These are phyloP conservation scores for Falcaria lacertinaria DNA, from an alignment of 2,888 invertebrate genomes.

Conservation along the genomic window DNA sequence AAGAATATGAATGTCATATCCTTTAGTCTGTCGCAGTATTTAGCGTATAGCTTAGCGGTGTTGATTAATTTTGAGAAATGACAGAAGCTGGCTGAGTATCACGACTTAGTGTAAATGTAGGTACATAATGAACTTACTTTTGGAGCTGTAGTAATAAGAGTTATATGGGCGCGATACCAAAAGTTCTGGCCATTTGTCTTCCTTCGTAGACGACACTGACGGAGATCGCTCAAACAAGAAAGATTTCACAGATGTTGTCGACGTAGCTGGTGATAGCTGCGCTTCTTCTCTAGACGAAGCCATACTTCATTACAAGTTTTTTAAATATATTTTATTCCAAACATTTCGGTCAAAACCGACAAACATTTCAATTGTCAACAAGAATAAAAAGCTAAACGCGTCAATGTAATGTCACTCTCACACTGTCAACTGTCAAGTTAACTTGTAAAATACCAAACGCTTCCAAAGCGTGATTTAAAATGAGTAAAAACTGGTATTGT, in stretches of 20 bases:
- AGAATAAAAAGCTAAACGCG: slow-evolving; percentile 12
- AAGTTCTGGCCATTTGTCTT: slow-evolving; percentile 76
- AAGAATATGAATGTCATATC: too few species aligned
- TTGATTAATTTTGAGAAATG: too few species aligned
- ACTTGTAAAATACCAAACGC: too few species aligned
- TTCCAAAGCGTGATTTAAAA: too few species aligned
- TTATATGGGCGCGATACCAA: slow-evolving; percentile 65
- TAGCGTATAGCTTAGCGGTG: too few species aligned
- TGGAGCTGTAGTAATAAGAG: slow-evolving; percentile 63
- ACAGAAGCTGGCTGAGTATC: too few species aligned
- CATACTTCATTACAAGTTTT: slow-evolving; percentile 44
- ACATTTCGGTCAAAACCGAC: slow-evolving; percentile 36
- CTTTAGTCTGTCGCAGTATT: too few species aligned
- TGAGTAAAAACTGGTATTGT: too few species aligned
- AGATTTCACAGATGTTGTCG: slow-evolving; percentile 54
- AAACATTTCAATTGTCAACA: too few species aligned
- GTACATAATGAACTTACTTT: slow-evolving; percentile 51
- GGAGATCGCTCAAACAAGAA: slow-evolving; percentile 59
- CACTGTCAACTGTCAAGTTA: too few species aligned
- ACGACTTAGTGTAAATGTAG: background rate
- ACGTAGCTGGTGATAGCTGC: slow-evolving; percentile 55
- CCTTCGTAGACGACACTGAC: slow-evolving; percentile 56
- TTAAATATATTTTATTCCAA: slow-evolving; percentile 28
- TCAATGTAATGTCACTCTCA: slow-evolving; percentile 16
- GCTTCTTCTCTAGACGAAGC: slow-evolving; percentile 54